Evolutionary conservation across 2,113 vertebrate genomes (phyloP).

Genomic region (Castor canadensis): DNA sequence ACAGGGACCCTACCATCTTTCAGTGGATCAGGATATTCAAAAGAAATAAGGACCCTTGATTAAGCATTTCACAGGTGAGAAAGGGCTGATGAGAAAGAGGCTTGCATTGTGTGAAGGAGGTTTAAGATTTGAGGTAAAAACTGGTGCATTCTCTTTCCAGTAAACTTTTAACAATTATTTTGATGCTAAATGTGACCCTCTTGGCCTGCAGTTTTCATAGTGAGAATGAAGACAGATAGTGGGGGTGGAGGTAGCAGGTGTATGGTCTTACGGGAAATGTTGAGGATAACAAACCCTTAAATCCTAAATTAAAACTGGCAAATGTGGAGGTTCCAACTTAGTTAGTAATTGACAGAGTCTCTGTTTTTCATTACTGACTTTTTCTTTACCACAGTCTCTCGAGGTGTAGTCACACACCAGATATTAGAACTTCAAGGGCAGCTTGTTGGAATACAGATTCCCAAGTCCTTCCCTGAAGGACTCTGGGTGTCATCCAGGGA

Average conservation of each 20-base stretch:
- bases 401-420: neutral
- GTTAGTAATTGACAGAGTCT: neutral
- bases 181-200: neutral
- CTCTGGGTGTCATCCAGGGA: neutral
- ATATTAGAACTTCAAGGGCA: neutral
- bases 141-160: neutral
- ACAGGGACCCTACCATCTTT: neutral
- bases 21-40: no score
- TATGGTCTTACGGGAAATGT: slow-evolving; percentile 49
- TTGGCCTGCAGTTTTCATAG: neutral
- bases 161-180: neutral
- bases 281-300: slow-evolving; percentile 31
- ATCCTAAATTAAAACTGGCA: slow-evolving; percentile 14
- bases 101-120: neutral
- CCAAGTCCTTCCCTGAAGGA: neutral
- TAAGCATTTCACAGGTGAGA: neutral
- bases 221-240: neutral
- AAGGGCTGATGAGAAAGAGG: neutral
- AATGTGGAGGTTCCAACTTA: neutral
- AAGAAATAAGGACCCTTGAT: neutral
- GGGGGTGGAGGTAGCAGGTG: neutral
- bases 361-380: neutral
- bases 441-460: neutral
- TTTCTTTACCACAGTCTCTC: neutral
- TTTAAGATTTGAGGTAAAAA: neutral